Conservation (phyloP, 2,113 vertebrate species). For the Sylvilagus bachmani region DNA sequence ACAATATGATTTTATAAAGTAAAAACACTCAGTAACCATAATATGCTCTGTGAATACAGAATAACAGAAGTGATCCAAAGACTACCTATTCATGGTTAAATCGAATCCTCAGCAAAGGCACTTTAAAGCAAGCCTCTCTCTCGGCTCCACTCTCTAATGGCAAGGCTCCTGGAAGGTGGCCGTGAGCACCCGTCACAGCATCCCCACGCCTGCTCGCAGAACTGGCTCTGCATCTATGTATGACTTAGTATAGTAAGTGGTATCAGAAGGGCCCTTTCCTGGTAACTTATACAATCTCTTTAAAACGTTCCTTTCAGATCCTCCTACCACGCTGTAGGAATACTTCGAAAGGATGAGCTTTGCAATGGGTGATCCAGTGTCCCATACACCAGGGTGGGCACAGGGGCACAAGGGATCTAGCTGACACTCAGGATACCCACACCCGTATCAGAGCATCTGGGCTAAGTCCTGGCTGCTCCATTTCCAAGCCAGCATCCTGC, state of each 20-base stretch:
- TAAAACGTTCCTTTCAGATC: neutral
- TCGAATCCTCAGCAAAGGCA: neutral
- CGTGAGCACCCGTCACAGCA: accelerated
- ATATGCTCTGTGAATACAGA: neutral
- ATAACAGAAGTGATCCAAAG: neutral
- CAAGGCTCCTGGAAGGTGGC: neutral
- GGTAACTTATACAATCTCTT: neutral
- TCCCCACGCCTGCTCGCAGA: neutral
- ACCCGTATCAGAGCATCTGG: too few relatives aligned
- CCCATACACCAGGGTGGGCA: neutral
- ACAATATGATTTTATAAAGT: too few relatives aligned
- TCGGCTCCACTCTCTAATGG: neutral
- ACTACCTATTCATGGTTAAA: neutral
- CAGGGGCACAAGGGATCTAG: too few relatives aligned
- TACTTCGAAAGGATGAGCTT: neutral
- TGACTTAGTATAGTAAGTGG: neutral
- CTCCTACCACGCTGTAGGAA: neutral
- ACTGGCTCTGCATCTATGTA: neutral
- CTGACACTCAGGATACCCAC: too few relatives aligned
- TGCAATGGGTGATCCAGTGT: neutral
- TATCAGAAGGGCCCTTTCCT: neutral
- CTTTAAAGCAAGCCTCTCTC: neutral
- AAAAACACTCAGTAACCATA: neutral
- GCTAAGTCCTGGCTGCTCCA: too few relatives aligned
- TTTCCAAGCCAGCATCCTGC: too few relatives aligned